Evolutionary conservation across 2,888 invertebrate species (phyloP).

Genomic region (Eupithecia inturbata): DNA sequence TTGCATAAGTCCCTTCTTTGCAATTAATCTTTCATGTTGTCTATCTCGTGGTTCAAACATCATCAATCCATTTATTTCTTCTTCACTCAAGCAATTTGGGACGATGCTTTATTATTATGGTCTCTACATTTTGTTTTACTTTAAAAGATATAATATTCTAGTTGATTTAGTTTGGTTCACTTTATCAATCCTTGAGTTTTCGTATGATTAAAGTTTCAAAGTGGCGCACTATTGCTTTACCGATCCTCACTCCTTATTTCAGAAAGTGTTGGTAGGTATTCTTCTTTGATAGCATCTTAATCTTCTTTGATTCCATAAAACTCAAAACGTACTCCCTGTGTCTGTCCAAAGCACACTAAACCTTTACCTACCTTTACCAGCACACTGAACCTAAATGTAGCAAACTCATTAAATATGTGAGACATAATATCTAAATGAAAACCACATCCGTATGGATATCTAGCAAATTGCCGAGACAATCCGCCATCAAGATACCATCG

Average conservation of each 20-base stretch:
- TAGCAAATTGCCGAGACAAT: conserved; percentile 28
- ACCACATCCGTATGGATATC: conserved; percentile 19
- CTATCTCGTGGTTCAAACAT: conserved; percentile 18
- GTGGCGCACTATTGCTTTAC: not conserved
- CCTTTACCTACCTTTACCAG: no score
- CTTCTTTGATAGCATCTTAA: no score
- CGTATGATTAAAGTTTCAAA: not conserved
- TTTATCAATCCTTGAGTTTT: not conserved
- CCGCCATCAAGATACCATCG: conserved; percentile 10
- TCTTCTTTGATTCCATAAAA: no score
- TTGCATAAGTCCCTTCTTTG: conserved; percentile 12
- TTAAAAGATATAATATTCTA: not conserved
- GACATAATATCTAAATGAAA: conserved; percentile 15
- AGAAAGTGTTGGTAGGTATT: not conserved
- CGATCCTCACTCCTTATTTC: not conserved
- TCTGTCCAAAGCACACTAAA: no score
- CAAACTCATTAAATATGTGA: no score
- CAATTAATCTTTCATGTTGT: conserved; percentile 34
- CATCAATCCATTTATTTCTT: conserved; percentile 19
- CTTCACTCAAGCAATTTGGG: conserved; percentile 11
- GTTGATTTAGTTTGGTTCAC: not conserved
- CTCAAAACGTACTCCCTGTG: no score
- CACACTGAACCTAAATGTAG: no score
- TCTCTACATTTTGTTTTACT: not conserved
- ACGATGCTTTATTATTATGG: conserved; percentile 6